Percentiles rank a stretch among this genome's conserved stretches.
Conservation (phyloP, 1,140 invertebrate species). For the Helicoverpa armigera region DNA sequence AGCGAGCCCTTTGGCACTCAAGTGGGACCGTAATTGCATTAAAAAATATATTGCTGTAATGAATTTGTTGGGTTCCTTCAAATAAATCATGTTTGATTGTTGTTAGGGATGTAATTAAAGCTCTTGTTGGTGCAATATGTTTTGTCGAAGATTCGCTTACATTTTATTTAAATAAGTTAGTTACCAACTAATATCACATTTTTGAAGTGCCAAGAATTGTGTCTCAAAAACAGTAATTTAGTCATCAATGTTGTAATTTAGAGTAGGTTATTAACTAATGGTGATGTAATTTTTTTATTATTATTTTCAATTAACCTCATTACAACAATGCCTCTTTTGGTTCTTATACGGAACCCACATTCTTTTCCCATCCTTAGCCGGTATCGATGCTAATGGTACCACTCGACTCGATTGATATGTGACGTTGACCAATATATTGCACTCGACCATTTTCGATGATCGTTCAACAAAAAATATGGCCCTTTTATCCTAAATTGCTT, state of each 20-base stretch:
- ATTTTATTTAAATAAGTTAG: not conserved
- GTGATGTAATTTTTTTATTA: no score
- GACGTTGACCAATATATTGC: slow-evolving; percentile 23
- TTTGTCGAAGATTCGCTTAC: not conserved
- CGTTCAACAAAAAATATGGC: not conserved
- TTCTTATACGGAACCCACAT: not conserved
- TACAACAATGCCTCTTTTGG: not conserved
- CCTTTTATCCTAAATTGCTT: slow-evolving; percentile 18
- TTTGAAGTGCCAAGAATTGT: no score
- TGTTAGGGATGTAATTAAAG: not conserved
- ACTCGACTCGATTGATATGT: slow-evolving; percentile 20
- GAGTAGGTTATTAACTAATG: no score
- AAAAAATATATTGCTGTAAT: slow-evolving; percentile 51
- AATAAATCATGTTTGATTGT: slow-evolving; percentile 13
- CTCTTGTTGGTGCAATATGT: not conserved
- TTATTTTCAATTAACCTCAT: no score
- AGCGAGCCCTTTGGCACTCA: slow-evolving; percentile 53
- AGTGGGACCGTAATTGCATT: slow-evolving; percentile 62
- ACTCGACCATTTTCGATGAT: slow-evolving; percentile 5
- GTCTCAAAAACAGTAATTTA: not conserved
- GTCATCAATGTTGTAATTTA: no score
- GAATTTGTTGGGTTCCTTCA: slow-evolving; percentile 41
- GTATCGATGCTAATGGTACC: slow-evolving; percentile 13
- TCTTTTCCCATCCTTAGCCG: not conserved
- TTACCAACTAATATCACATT: no score